Conservation (phyloP, 2,797 vertebrate species). For the Crocodylus rhombifer region DNA sequence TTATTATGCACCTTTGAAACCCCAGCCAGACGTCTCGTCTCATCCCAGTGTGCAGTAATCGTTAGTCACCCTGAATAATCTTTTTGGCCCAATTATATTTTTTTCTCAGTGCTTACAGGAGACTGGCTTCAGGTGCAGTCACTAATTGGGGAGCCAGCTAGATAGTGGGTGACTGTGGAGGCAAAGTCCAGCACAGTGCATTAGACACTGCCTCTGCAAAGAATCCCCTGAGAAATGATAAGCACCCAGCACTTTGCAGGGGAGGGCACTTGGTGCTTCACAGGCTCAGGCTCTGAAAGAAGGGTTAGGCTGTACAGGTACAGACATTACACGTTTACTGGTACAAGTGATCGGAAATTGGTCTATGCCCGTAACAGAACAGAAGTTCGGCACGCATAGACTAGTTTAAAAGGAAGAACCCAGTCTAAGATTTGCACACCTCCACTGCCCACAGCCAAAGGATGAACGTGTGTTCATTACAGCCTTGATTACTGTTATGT, state of each 20-base stretch:
- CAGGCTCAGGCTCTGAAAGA: background rate
- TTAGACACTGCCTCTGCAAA: background rate
- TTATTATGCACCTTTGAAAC: slow-evolving; percentile 69
- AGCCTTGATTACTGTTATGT: slow-evolving; percentile 33
- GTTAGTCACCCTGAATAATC: slow-evolving; percentile 64
- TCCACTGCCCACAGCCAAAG: too few relatives aligned
- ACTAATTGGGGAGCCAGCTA: slow-evolving; percentile 49
- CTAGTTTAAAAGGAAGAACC: too few relatives aligned
- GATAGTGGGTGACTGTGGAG: slow-evolving; percentile 10
- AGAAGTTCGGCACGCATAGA: too few relatives aligned
- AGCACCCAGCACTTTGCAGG: background rate
- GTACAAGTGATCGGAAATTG: too few relatives aligned
- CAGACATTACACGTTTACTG: too few relatives aligned
- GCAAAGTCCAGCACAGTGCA: background rate
- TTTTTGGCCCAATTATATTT: slow-evolving; percentile 60
- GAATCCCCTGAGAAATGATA: background rate
- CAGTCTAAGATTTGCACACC: too few relatives aligned
- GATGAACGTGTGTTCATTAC: background rate
- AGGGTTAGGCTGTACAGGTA: background rate
- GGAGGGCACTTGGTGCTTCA: slow-evolving; percentile 3
- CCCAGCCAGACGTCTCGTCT: slow-evolving; percentile 51
- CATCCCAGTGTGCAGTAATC: slow-evolving; percentile 56
- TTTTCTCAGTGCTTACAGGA: slow-evolving; percentile 14
- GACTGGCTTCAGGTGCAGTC: background rate
- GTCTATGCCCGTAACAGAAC: too few relatives aligned